Conservation (phyloP, 2,113 vertebrate genomes). For the Todiramphus chloris region DNA sequence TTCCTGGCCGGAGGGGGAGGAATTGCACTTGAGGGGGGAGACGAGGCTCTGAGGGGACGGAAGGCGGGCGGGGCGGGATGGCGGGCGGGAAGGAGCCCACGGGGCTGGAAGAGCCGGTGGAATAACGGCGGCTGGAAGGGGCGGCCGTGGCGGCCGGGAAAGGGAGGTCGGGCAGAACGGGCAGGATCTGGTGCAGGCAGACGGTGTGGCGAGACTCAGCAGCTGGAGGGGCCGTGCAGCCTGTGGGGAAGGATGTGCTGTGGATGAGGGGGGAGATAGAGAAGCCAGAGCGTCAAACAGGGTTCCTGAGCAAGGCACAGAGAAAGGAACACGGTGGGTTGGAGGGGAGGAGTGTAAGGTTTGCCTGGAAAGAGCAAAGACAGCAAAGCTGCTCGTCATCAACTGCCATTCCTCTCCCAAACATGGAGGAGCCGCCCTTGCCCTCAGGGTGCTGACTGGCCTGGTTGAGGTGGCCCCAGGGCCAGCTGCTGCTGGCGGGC, state of each 20-base stretch:
- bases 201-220: fast-evolving
- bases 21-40: not conserved
- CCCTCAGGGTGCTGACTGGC: not conserved
- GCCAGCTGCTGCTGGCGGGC: not conserved
- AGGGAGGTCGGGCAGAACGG: not conserved
- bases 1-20: not conserved
- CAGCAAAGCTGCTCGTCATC: not conserved
- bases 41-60: not conserved
- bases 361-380: not conserved
- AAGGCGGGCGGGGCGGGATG: not conserved
- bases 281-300: not conserved
- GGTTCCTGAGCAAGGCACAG: not conserved
- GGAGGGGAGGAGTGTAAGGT: not conserved
- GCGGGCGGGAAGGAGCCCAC: not conserved
- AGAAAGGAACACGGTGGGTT: not conserved
- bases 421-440: fast-evolving
- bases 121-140: not conserved
- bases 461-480: not conserved
- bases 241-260: not conserved
- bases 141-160: not conserved
- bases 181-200: not conserved
- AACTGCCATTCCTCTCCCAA: not conserved
- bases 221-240: not conserved
- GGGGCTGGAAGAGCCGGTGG: fast-evolving
- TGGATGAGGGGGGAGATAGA: not conserved